phyloP scores from a whole-genome alignment of 2,113 vertebrate genomes.

The Ammodytes dubius region DNA sequence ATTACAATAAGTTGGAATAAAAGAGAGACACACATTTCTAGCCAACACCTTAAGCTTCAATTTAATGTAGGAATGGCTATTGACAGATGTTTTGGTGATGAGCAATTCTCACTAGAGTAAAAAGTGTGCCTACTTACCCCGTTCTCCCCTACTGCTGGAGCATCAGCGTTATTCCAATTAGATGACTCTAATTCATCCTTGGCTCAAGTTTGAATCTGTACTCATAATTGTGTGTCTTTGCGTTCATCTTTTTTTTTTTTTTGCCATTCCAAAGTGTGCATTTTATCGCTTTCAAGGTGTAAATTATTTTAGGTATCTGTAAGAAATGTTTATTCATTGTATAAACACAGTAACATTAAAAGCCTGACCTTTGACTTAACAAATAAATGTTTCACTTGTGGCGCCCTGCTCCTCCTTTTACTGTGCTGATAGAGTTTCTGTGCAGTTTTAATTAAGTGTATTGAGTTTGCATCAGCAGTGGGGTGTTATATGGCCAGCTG shows the following conservation, averaged over 20 bases:
- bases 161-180: constrained; percentile 45
- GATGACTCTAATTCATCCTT: constrained; percentile 52
- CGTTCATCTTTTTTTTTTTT: constrained; percentile 23
- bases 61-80: too few species aligned
- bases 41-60: too few species aligned
- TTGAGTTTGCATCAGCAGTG: constrained; percentile 80
- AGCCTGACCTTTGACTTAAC: constrained; percentile 51
- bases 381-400: constrained; percentile 45
- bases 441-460: constrained; percentile 83
- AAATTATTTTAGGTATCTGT: constrained; percentile 10
- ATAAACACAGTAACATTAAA: constrained; percentile 6
- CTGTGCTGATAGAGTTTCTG: constrained; percentile 74
- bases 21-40: too few species aligned
- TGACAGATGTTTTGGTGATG: too few species aligned
- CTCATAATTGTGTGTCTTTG: constrained; percentile 37
- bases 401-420: constrained; percentile 47
- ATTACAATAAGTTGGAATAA: too few species aligned
- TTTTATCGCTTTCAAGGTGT: neutral
- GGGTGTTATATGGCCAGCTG: constrained; percentile 78
- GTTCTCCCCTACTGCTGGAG: constrained; percentile 45
- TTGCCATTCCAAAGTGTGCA: constrained; percentile 8
- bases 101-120: too few species aligned
- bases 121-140: too few species aligned
- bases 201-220: constrained; percentile 22
- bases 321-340: constrained; percentile 13